Base-by-base conservation (phyloP, 2,113 vertebrate species). In the Ibidorhyncha struthersii region DNA sequence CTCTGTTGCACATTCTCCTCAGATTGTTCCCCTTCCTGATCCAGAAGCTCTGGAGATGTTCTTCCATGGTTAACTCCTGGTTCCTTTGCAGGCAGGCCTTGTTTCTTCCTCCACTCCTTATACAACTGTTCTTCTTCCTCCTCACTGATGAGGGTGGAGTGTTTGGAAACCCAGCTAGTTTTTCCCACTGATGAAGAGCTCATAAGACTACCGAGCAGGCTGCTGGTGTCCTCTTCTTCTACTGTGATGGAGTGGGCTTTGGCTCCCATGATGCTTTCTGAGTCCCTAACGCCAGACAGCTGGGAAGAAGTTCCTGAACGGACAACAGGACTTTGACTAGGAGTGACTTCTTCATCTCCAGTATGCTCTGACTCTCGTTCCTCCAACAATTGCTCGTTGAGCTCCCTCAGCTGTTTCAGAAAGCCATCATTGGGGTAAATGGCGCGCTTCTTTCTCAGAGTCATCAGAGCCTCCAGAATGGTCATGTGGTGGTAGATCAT, bases 401-500 rank as follows among this genome's bases (percentile, higher is more conserved):
- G 97, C 55, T 99, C 98, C 23, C 99, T 98, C 34, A 99, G 98
- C 98, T 99, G 99, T 98, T 99, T 99, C 66, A 99, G 97, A 97
- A 99, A 99, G 82, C 99, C 99, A 0, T 99, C 99, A 0, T 99
- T 99, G 93, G 99, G 99, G 94, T 98, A 98, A 97, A 99, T 98
- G 87, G 99, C 97, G 2, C 99, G 98, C 80, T 99, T 99, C 94
- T 98, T 99, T 69, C 99, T 98, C 62, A 99, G 93, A 4, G 99
- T 98, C 78, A 98, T 98, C 95, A 99, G 90, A 3, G 99, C 99
- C 84, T 99, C 99, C 97, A 99, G 98, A 93, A 99, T 82, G 34
- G 98, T 98, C 99, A 99, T 99, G 92, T 99, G 98, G 90, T 99
- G 99, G 98, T 99, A 99, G 95, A 99, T 99, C 99, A 99, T 99